These are phyloP conservation scores for Tetragnatha montana DNA, from an alignment of 2,888 invertebrate genomes.

Conservation along the genomic window DNA sequence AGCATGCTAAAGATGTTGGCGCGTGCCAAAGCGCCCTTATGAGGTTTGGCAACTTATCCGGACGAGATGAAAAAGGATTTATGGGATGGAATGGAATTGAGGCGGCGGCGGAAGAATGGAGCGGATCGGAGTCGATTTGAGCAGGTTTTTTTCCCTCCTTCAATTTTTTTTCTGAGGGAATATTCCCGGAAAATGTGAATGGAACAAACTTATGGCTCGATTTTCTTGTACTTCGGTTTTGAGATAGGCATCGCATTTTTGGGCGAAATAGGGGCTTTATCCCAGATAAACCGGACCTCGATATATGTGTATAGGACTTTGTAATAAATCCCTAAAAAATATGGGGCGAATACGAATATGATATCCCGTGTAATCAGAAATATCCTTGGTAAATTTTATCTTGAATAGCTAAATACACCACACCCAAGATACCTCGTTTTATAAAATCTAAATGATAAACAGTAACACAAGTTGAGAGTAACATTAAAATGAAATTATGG, in stretches of 20 bases:
- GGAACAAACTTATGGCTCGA: neutral
- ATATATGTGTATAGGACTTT: too few relatives aligned
- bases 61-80: neutral
- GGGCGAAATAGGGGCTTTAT: neutral
- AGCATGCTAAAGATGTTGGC: conserved; percentile 10
- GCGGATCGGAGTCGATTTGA: neutral
- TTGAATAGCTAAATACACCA: too few relatives aligned
- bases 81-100: neutral
- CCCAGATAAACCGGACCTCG: too few relatives aligned
- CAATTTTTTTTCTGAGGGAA: neutral
- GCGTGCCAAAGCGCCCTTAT: neutral
- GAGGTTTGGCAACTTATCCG: neutral
- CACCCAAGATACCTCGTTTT: too few relatives aligned
- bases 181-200: neutral
- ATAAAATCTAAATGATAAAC: too few relatives aligned
- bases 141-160: neutral
- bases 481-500: too few relatives aligned
- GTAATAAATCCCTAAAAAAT: too few relatives aligned
- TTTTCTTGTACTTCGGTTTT: neutral
- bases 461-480: too few relatives aligned
- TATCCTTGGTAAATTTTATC: too few relatives aligned
- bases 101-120: neutral
- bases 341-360: too few relatives aligned
- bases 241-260: neutral
- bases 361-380: too few relatives aligned